phyloP scores from a whole-genome alignment of 2,797 vertebrate genomes.

The Phrynocephalus vlangalii region DNA sequence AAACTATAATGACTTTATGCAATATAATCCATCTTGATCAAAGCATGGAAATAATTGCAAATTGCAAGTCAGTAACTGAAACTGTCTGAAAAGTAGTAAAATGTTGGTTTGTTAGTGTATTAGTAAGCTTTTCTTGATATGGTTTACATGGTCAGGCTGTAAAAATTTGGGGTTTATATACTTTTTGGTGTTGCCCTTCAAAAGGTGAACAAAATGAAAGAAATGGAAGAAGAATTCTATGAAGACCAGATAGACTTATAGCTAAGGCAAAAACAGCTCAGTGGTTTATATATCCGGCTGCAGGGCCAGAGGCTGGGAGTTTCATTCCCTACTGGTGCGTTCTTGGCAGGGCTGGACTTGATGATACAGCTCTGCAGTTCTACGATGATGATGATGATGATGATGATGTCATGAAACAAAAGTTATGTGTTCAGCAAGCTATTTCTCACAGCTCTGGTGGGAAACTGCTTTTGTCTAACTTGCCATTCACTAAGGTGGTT shows the following conservation, averaged over 20 bases:
- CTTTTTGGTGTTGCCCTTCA: not conserved
- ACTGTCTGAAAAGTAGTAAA: constrained; percentile 44
- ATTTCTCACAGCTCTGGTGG: not conserved
- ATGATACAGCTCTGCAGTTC: too few species aligned
- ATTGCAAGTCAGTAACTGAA: constrained; percentile 27
- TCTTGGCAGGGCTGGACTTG: too few species aligned
- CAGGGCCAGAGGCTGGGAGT: too few species aligned
- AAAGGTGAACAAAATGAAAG: not conserved
- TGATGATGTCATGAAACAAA: too few species aligned
- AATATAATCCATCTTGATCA: constrained; percentile 40
- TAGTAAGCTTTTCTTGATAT: constrained; percentile 13
- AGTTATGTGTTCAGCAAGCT: not conserved
- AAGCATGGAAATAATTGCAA: constrained; percentile 39
- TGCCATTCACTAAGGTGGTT: not conserved
- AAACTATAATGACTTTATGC: not conserved
- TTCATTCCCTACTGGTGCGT: too few species aligned
- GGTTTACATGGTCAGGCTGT: not conserved
- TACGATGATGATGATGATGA: too few species aligned
- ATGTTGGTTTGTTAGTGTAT: constrained; percentile 4
- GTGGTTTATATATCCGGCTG: too few species aligned
- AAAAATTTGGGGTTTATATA: constrained; percentile 10
- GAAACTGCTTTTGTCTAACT: not conserved
- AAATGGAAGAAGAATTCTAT: not conserved
- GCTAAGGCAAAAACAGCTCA: not conserved
- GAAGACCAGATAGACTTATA: not conserved